A percentile compares a stretch with the other conserved stretches of the same genome.
Evolutionary conservation across 2,113 vertebrate species (phyloP).

Genomic region (Lasiurus cinereus): DNA sequence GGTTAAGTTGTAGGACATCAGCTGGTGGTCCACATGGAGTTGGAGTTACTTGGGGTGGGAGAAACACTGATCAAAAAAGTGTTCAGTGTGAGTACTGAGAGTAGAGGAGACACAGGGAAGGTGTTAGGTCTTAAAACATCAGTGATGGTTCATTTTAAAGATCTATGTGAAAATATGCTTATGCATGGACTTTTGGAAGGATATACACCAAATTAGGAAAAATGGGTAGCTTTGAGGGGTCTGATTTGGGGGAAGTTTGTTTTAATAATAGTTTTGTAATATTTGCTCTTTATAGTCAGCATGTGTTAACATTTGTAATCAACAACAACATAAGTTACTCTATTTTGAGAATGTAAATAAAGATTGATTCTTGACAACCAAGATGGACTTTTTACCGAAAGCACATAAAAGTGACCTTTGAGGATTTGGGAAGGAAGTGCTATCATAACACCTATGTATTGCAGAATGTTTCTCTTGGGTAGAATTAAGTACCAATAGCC

Average conservation of each 20-base stretch:
- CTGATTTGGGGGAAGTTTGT: not conserved
- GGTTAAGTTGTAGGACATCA: not conserved
- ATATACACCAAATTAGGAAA: not conserved
- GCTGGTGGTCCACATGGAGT: not conserved
- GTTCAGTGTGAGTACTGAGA: not conserved
- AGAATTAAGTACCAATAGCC: not conserved
- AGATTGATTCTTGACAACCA: conserved; percentile 37
- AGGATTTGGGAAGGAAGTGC: not conserved
- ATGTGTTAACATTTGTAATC: not conserved
- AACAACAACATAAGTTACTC: not conserved
- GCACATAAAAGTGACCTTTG: not conserved
- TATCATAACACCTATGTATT: not conserved
- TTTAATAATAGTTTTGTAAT: conserved; percentile 18
- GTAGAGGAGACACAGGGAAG: not conserved
- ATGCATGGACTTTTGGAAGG: not conserved
- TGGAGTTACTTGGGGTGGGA: not conserved
- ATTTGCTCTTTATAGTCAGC: not conserved
- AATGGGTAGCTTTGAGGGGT: not conserved
- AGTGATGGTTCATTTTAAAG: conserved; percentile 21
- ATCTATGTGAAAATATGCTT: not conserved
- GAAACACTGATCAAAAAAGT: not conserved
- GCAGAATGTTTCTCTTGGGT: not conserved
- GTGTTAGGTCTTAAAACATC: not conserved
- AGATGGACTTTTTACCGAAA: not conserved
- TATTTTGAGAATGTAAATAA: conserved; percentile 38